These are phyloP conservation scores for Chauna torquata DNA, from an alignment of 2,113 vertebrate genomes.

Conservation along the genomic window DNA sequence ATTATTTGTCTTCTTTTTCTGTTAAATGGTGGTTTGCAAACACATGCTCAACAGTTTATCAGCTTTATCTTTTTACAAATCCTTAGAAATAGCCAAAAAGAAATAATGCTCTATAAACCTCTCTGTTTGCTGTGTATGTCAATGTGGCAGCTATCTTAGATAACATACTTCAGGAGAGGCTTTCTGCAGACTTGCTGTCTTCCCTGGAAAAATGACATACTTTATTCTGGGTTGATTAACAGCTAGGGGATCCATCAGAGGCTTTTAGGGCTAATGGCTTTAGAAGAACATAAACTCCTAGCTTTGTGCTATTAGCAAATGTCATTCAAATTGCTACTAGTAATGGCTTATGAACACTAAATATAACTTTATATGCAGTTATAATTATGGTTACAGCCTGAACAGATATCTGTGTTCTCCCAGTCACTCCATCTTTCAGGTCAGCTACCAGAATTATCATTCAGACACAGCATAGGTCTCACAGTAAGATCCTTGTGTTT, in stretches of 20 bases:
- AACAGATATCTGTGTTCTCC: background rate
- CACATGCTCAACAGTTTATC: background rate
- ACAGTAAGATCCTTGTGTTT: background rate
- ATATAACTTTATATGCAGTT: background rate
- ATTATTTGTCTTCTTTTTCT: background rate
- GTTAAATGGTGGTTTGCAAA: background rate
- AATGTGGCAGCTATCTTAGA: fast-evolving
- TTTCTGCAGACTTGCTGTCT: background rate
- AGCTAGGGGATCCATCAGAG: background rate
- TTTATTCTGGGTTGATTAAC: background rate
- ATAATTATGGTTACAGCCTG: background rate
- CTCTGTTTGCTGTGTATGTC: background rate
- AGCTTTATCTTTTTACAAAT: background rate
- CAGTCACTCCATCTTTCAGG: background rate
- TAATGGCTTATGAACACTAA: background rate
- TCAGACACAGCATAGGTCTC: background rate
- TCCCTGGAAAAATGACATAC: background rate
- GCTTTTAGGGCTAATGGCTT: background rate
- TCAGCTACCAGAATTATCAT: background rate
- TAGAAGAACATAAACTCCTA: background rate
- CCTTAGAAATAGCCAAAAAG: background rate
- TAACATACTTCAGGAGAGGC: fast-evolving
- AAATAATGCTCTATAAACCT: background rate
- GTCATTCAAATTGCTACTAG: background rate
- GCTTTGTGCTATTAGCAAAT: background rate